A percentile compares a stretch with the other conserved stretches of the same genome.
phyloP scores from a whole-genome alignment of 2,888 invertebrate species.

The Caradrina clavipalpis region DNA sequence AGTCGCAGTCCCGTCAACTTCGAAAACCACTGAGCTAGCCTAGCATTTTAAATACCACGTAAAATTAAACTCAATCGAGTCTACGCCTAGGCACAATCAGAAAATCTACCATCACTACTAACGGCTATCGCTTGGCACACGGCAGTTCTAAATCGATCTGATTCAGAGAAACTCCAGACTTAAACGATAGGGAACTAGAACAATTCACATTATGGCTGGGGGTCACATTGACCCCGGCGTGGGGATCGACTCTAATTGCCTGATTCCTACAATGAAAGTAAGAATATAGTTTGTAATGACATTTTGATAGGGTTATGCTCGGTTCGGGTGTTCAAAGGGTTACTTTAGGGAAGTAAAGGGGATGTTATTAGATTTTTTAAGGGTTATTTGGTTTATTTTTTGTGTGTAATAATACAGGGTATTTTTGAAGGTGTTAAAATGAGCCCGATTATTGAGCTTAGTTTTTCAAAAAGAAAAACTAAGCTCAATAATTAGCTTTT shows the following conservation, averaged over 20 bases:
- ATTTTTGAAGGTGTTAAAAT: too few species aligned
- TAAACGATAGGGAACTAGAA: constrained; percentile 41
- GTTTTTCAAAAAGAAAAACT: too few species aligned
- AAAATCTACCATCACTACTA: constrained; percentile 15
- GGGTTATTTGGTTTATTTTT: background rate
- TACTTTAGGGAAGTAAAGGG: constrained; percentile 1
- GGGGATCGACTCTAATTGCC: constrained; percentile 36
- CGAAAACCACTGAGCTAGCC: too few species aligned
- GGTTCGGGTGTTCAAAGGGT: constrained; percentile 13
- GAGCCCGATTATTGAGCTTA: too few species aligned
- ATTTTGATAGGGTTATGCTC: constrained; percentile 22
- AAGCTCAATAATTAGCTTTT: too few species aligned
- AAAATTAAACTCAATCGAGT: background rate
- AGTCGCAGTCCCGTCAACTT: too few species aligned
- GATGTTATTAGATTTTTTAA: constrained; percentile 12
- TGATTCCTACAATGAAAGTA: constrained; percentile 19
- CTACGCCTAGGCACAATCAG: background rate
- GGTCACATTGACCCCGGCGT: constrained; percentile 46
- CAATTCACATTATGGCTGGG: constrained; percentile 36
- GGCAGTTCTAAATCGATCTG: constrained; percentile 17
- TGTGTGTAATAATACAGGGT: too few species aligned
- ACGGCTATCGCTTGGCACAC: background rate
- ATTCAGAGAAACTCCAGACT: constrained; percentile 23
- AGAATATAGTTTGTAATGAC: constrained; percentile 43
- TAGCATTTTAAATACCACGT: background rate